Evolutionary conservation across 2,113 vertebrate genomes (phyloP), one percentile per base, ranked within the genome.

Genomic region (Thunnus maccoyii): DNA sequence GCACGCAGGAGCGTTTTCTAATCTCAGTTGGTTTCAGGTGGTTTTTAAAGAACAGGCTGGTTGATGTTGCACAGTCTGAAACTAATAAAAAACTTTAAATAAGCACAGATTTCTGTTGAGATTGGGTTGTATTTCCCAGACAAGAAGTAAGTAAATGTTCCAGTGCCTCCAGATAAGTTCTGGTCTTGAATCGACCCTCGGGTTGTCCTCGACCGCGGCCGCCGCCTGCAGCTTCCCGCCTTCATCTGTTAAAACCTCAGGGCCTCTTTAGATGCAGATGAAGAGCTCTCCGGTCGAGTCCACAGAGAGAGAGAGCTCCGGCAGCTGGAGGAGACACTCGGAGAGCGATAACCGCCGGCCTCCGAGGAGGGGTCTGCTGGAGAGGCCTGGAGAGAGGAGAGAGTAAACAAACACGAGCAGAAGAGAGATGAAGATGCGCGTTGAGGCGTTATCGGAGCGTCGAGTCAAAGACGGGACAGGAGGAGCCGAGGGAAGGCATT

Each of bases 231-330:
- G 61, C 74, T 72, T 47, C 62, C 74, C 27, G 44, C 25, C 32
- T 9, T 78, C 50, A 1, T 9, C 27, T 30, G 46, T 14, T 17
- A 12, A 18, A 36, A 5, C 72, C 65, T 69, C 52, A 1, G 52
- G 67, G 56, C 65, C 51, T 54, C 36, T 86, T 78, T 2, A 51
- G 47, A 20, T 56, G 52, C n/a, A 22, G n/a, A 72, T 50, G 52
- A 65, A 76, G 64, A 30, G 55, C 57, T 36, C 68, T 61, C 32
- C 12, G 46, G 12, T 36, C 3, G 16, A 41, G 68, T 15, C 13
- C 22, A 30, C 22, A 22, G 22, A 22, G 22, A 22, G 22, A 22
- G 22, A 1, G 20, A 60, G 46, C 74, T 41, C 56, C 46, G 1
- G 57, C 52, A 61, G 36, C 55, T 68, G 64, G 17, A 27, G 32